These are phyloP conservation scores for Brachyopa scutellaris DNA, from an alignment of 2,888 invertebrate genomes.

Conservation along the genomic window DNA sequence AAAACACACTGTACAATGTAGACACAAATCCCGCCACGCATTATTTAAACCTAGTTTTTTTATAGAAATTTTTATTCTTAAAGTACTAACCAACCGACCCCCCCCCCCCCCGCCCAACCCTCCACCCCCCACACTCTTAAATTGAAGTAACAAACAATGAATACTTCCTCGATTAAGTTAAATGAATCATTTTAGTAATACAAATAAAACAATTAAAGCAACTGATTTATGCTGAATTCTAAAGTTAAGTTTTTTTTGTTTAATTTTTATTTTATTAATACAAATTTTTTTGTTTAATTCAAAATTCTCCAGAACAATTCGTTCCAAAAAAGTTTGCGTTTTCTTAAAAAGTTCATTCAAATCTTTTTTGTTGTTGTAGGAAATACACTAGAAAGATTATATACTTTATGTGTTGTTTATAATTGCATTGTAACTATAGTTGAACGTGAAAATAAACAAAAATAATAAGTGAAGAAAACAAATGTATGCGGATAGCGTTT, in stretches of 20 bases:
- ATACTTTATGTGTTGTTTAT: neutral
- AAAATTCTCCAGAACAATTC: conserved; percentile 27
- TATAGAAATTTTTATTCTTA: neutral
- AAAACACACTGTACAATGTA: conserved; percentile 41
- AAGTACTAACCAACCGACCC: neutral
- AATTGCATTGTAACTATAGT: neutral
- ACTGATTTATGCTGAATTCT: conserved; percentile 32
- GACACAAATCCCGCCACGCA: conserved; percentile 45
- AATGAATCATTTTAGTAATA: conserved; percentile 36
- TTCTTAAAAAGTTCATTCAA: neutral
- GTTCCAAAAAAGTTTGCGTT: neutral
- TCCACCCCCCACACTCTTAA: neutral
- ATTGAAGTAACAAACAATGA: conserved; percentile 24
- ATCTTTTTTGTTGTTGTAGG: neutral
- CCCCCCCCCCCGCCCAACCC: neutral
- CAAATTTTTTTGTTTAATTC: conserved; percentile 37
- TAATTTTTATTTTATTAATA: conserved; percentile 5
- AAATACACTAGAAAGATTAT: neutral
- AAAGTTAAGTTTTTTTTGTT: conserved; percentile 30
- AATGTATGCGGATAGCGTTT: neutral
- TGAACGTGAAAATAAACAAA: neutral
- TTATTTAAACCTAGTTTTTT: conserved; percentile 15
- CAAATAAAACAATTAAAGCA: conserved; percentile 22
- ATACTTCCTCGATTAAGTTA: conserved; percentile 22
- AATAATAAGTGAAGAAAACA: neutral